A percentile compares a stretch with the other conserved stretches of the same genome.
Conservation (phyloP, 2,797 vertebrate genomes). For the Pitangus sulphuratus region DNA sequence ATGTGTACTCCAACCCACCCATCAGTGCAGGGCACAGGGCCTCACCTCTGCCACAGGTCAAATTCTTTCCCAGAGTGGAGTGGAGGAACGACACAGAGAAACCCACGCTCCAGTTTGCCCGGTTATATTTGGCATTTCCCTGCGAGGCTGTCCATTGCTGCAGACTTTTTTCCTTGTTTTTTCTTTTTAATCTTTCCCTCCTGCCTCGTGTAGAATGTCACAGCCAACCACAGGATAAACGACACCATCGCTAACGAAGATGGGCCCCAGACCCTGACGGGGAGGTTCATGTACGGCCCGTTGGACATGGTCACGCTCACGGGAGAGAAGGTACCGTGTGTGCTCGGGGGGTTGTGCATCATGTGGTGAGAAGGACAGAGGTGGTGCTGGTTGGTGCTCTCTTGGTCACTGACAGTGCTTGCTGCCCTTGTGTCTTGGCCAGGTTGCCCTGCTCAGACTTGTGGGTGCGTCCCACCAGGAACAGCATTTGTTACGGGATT, state of each 20-base stretch:
- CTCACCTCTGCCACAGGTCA: background rate
- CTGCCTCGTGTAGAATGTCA: constrained; percentile 85
- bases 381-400: fast-evolving
- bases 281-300: constrained; percentile 97
- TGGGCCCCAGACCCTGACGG: constrained; percentile 86
- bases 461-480: background rate
- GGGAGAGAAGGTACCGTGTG: constrained; percentile 88
- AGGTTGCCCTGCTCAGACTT: background rate
- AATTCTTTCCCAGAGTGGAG: background rate
- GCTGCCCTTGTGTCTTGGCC: background rate
- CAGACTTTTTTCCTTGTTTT: background rate
- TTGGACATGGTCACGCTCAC: constrained; percentile 98
- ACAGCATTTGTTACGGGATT: fast-evolving
- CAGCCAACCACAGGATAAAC: constrained; percentile 95
- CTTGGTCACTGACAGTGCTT: background rate
- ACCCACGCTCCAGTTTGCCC: background rate
- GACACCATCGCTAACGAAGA: constrained; percentile 93
- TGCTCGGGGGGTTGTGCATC: background rate
- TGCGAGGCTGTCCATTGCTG: background rate
- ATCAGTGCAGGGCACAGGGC: background rate
- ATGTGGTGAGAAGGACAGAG: fast-evolving
- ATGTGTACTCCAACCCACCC: fast-evolving
- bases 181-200: background rate
- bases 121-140: background rate
- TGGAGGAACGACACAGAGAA: background rate